Conservation (phyloP, 2,888 invertebrate genomes). For the Zootermopsis nevadensis region DNA sequence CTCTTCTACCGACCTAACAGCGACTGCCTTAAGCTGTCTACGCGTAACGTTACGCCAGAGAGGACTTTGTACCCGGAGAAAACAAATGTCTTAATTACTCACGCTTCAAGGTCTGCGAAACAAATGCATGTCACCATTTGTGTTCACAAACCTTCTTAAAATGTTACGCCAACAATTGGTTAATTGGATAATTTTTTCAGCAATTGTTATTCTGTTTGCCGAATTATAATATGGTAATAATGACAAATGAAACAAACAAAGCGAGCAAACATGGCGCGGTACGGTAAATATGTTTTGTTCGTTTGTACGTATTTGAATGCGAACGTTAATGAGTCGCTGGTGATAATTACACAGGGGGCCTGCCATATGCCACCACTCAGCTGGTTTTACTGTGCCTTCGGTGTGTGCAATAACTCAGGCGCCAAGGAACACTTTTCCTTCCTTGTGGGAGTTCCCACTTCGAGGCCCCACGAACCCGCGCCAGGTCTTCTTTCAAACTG, state of each 20-base stretch:
- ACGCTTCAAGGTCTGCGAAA: background rate
- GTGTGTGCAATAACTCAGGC: background rate
- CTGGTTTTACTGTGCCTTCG: background rate
- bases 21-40: too few species aligned
- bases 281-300: constrained; percentile 40
- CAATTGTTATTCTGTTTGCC: constrained; percentile 32
- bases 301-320: constrained; percentile 41
- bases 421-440: too few species aligned
- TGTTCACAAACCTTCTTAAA: constrained; percentile 38
- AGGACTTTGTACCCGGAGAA: background rate
- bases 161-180: constrained; percentile 42
- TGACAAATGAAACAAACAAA: constrained; percentile 41
- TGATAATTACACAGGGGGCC: background rate
- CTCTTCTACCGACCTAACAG: background rate
- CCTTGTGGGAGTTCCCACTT: too few species aligned
- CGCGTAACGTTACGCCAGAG: too few species aligned
- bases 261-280: constrained; percentile 26
- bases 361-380: constrained; percentile 21
- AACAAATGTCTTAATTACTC: constrained; percentile 6
- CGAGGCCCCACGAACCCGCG: too few species aligned
- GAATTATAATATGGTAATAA: constrained; percentile 43
- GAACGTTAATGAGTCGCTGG: constrained; percentile 36
- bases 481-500: too few species aligned
- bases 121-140: constrained; percentile 15
- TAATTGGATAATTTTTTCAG: constrained; percentile 41